These are phyloP conservation scores for Laodelphax striatellus DNA, from an alignment of 1,140 invertebrate genomes.

Conservation along the genomic window DNA sequence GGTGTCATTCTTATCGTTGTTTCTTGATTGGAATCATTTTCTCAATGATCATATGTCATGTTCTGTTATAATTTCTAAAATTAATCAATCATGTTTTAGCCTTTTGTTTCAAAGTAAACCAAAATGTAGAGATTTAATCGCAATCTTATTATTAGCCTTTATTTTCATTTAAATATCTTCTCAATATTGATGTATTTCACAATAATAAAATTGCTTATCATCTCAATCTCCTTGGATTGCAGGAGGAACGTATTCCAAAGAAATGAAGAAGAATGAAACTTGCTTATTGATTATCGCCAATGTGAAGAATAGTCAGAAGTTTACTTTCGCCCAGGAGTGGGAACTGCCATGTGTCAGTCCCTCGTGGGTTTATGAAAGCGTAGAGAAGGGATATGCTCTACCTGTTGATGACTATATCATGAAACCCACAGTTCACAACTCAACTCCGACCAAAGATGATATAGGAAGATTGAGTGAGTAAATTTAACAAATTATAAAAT, in stretches of 20 bases:
- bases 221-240: not conserved
- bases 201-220: too few relatives aligned
- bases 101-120: too few relatives aligned
- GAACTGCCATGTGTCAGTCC: slow-evolving; percentile 57
- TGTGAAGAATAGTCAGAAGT: slow-evolving; percentile 61
- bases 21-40: too few relatives aligned
- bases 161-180: too few relatives aligned
- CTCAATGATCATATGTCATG: too few relatives aligned
- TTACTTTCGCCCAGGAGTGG: slow-evolving; percentile 61
- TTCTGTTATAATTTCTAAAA: too few relatives aligned
- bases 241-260: slow-evolving; percentile 22
- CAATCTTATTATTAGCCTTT: too few relatives aligned
- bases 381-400: slow-evolving; percentile 56
- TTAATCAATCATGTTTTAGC: too few relatives aligned
- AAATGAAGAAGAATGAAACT: slow-evolving; percentile 39
- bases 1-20: too few relatives aligned
- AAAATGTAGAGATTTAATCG: too few relatives aligned
- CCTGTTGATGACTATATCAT: slow-evolving; percentile 53
- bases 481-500: not conserved
- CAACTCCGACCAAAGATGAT: slow-evolving; percentile 39
- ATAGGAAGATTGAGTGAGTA: slow-evolving; percentile 19
- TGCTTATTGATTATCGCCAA: slow-evolving; percentile 37
- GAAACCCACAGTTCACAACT: slow-evolving; percentile 37
- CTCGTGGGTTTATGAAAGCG: slow-evolving; percentile 68
- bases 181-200: too few relatives aligned